Conservation (phyloP, 2,888 invertebrate species). For the Chymomyza amoena region DNA sequence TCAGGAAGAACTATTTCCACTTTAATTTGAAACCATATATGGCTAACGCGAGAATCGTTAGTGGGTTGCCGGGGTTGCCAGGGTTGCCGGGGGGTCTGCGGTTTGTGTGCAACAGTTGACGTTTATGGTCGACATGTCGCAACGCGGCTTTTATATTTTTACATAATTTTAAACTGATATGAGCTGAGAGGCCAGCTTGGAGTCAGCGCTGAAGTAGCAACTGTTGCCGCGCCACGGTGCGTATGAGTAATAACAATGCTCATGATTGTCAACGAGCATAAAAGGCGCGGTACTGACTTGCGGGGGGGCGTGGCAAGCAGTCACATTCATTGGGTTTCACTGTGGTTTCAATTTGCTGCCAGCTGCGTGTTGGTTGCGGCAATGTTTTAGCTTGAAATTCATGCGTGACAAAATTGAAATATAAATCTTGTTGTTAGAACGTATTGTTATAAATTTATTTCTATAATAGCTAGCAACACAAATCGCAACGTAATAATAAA, state of each 20-base stretch:
- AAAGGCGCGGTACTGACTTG: neutral
- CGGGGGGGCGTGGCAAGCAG: slow-evolving; percentile 15
- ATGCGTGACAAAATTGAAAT: slow-evolving; percentile 22
- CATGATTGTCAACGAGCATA: slow-evolving; percentile 37
- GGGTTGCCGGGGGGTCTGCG: too few species aligned
- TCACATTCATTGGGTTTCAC: neutral
- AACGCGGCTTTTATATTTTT: slow-evolving; percentile 35
- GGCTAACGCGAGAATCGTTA: slow-evolving; percentile 5
- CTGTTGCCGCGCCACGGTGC: slow-evolving; percentile 27
- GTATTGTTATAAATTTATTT: slow-evolving; percentile 37
- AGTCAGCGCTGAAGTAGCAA: neutral
- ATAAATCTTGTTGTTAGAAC: slow-evolving; percentile 31
- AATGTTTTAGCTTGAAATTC: slow-evolving; percentile 23
- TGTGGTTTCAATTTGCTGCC: neutral
- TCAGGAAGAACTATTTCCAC: slow-evolving; percentile 6
- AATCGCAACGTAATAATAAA: neutral
- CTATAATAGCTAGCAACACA: slow-evolving; percentile 15
- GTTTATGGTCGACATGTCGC: slow-evolving; percentile 59
- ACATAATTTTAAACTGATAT: slow-evolving; percentile 46
- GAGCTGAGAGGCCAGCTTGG: slow-evolving; percentile 25
- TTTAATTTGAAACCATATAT: slow-evolving; percentile 25
- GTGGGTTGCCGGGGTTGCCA: neutral
- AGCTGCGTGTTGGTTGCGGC: neutral
- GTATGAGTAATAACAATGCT: slow-evolving; percentile 47
- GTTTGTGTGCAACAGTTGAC: slow-evolving; percentile 55